These are phyloP conservation scores for Coelogynopora nodosa DNA, from an alignment of 2,888 invertebrate genomes.

Conservation along the genomic window DNA sequence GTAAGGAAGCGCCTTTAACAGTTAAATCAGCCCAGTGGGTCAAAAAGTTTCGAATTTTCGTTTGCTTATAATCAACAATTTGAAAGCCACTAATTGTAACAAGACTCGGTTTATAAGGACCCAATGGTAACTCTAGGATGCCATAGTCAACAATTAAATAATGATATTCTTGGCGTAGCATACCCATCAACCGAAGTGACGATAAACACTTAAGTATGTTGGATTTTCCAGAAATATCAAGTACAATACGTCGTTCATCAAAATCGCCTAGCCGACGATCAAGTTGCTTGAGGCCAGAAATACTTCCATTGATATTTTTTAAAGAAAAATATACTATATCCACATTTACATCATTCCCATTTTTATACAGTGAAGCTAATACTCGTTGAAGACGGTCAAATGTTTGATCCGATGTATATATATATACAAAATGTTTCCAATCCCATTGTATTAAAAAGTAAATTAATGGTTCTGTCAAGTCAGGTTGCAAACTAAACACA, in stretches of 20 bases:
- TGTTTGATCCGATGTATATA: constrained; percentile 16
- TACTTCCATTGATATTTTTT: constrained; percentile 8
- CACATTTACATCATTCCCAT: not conserved
- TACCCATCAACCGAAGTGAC: constrained; percentile 38
- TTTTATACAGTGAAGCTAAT: not conserved
- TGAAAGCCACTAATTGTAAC: constrained; percentile 47
- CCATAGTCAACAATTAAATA: constrained; percentile 42
- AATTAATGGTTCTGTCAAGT: not conserved
- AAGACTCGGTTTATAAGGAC: constrained; percentile 41
- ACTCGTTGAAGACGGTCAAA: constrained; percentile 23
- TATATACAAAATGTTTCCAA: constrained; percentile 40
- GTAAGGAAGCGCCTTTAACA: not conserved
- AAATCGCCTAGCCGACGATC: not conserved
- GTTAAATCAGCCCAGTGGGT: constrained; percentile 22
- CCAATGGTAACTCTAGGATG: constrained; percentile 42
- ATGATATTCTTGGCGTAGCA: constrained; percentile 46
- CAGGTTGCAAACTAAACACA: not conserved
- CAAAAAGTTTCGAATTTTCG: not conserved
- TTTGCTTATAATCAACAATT: constrained; percentile 36
- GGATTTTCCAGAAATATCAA: constrained; percentile 25
- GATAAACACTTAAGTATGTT: constrained; percentile 3
- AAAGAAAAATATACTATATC: not conserved
- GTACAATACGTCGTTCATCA: constrained; percentile 13
- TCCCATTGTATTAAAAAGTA: constrained; percentile 35
- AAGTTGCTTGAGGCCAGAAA: not conserved